Conservation (phyloP, 2,113 vertebrate genomes). For the Dromiciops gliroides region DNA sequence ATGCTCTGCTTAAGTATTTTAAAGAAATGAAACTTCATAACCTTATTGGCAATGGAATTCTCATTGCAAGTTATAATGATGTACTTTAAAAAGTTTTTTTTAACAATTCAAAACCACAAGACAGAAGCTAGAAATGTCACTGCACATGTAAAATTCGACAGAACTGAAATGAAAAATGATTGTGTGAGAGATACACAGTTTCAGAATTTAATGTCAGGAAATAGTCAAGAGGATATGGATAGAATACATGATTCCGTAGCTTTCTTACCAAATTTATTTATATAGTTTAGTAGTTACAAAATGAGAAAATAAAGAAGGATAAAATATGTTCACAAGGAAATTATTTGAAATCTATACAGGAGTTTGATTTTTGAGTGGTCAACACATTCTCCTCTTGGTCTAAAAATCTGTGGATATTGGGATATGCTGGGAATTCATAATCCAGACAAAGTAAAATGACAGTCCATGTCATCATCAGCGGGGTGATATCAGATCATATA, state of each 20-base stretch:
- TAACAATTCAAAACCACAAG: neutral
- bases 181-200: conserved; percentile 12
- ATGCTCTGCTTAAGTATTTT: neutral
- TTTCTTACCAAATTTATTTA: conserved; percentile 22
- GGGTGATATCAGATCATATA: conserved; percentile 73
- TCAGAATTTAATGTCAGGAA: conserved; percentile 43
- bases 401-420: conserved; percentile 29
- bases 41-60: neutral
- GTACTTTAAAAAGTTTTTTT: neutral
- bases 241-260: neutral
- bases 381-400: conserved; percentile 50
- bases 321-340: neutral
- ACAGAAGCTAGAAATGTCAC: neutral
- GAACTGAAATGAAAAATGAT: conserved; percentile 45
- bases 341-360: conserved; percentile 48
- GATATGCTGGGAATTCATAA: conserved; percentile 64
- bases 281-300: conserved; percentile 6
- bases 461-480: conserved; percentile 70
- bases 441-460: conserved; percentile 60
- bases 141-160: neutral
- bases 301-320: conserved; percentile 23
- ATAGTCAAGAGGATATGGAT: neutral
- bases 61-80: neutral
- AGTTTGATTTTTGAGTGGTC: conserved; percentile 26
- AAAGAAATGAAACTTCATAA: neutral